Evolutionary conservation across 64 coral and sea anemone species (phyloP).

Genomic region (Hydrozoanthus tunicans): DNA sequence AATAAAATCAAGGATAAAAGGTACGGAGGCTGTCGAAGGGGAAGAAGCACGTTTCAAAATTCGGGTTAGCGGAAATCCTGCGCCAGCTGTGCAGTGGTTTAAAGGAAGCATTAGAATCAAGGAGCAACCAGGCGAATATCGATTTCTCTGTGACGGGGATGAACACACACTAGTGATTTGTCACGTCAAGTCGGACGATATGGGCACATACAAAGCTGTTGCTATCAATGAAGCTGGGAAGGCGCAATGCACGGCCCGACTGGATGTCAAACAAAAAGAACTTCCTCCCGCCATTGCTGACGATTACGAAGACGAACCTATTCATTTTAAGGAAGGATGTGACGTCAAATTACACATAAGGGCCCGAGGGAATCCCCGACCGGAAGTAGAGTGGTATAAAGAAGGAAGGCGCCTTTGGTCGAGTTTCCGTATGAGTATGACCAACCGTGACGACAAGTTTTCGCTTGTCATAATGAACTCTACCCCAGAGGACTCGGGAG

Average conservation of each 20-base stretch:
- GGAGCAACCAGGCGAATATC: conserved; percentile 39
- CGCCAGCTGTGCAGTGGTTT: conserved; percentile 47
- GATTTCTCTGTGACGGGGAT: conserved; percentile 30
- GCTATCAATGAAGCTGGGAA: conserved; percentile 63
- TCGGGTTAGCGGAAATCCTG: conserved; percentile 48
- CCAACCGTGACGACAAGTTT: conserved; percentile 48
- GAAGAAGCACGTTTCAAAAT: conserved; percentile 55
- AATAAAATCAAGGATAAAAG: conserved; percentile 50
- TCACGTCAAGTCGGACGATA: conserved; percentile 40
- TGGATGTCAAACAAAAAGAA: conserved; percentile 59
- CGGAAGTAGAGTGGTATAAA: conserved; percentile 54
- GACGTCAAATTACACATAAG: conserved; percentile 58
- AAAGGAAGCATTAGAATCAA: conserved; percentile 50
- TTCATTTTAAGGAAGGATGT: conserved; percentile 49
- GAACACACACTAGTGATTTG: conserved; percentile 39
- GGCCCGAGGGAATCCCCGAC: conserved; percentile 58
- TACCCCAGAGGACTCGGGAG: conserved; percentile 56
- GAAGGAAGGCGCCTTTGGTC: conserved; percentile 44
- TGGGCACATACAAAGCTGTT: conserved; percentile 69
- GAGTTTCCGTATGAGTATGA: conserved; percentile 50
- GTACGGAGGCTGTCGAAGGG: conserved; percentile 21
- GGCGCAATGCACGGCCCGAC: conserved; percentile 38
- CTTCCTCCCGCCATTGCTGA: conserved; percentile 57
- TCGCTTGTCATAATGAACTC: conserved; percentile 49
- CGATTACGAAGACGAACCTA: conserved; percentile 63